A percentile compares a stretch with the other conserved stretches of the same genome.
phyloP scores from a whole-genome alignment of 64 coral and sea anemone species.

The Stylophora pistillata region DNA sequence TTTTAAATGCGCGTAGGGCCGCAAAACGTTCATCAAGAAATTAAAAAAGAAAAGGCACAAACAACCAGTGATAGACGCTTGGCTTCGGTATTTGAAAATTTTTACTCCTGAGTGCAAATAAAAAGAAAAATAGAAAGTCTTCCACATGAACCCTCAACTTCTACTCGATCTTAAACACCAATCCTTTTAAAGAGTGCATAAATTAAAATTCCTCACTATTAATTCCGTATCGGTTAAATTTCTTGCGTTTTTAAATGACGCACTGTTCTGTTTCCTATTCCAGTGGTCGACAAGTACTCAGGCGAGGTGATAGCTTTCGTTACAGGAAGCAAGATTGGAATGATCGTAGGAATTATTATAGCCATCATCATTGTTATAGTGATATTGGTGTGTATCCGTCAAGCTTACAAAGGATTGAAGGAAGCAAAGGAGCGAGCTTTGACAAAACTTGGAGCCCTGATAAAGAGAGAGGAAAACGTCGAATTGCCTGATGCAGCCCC shows the following conservation, averaged over 20 bases:
- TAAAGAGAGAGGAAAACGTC: slow-evolving; percentile 62
- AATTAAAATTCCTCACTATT: too few relatives aligned
- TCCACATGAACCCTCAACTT: too few relatives aligned
- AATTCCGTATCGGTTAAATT: neutral
- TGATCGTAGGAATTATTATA: slow-evolving; percentile 60
- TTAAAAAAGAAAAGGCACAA: too few relatives aligned
- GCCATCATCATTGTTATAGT: slow-evolving; percentile 55
- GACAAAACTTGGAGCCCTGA: slow-evolving; percentile 64
- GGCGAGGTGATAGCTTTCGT: slow-evolving; percentile 43
- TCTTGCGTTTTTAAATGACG: neutral
- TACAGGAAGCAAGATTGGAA: slow-evolving; percentile 57
- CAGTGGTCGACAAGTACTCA: slow-evolving; percentile 42
- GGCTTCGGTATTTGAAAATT: too few relatives aligned
- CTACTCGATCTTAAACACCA: too few relatives aligned
- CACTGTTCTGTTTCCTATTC: neutral
- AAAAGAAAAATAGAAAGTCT: too few relatives aligned
- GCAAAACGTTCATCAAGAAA: too few relatives aligned
- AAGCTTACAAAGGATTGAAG: slow-evolving; percentile 45
- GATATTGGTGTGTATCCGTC: slow-evolving; percentile 43
- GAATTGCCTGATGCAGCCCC: slow-evolving; percentile 67
- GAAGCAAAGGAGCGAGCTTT: slow-evolving; percentile 77
- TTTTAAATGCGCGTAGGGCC: too few relatives aligned
- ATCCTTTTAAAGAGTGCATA: too few relatives aligned
- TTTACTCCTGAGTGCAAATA: too few relatives aligned
- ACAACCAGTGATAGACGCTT: too few relatives aligned